Evolutionary conservation across 1,140 invertebrate species (phyloP).

Genomic region (Lepidotrigona ventralis): DNA sequence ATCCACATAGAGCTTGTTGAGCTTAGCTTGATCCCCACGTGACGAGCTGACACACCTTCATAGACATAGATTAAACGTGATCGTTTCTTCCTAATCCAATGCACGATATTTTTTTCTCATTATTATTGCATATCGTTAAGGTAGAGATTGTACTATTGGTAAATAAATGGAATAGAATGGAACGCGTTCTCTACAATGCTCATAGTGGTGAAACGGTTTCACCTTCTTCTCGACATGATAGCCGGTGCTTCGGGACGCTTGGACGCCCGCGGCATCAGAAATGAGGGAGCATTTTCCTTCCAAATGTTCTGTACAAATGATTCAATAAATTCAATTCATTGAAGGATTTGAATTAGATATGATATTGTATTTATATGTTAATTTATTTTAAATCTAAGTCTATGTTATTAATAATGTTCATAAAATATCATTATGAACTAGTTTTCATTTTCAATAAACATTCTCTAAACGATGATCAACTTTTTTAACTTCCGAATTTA

Average conservation of each 20-base stretch:
- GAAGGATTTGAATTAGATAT: no score
- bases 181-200: background rate
- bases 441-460: no score
- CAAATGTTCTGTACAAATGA: no score
- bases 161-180: background rate
- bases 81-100: background rate
- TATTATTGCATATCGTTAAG: background rate
- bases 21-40: constrained; percentile 74
- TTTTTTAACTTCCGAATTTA: no score
- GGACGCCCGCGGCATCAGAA: constrained; percentile 72
- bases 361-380: no score
- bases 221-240: constrained; percentile 65
- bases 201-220: background rate
- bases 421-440: no score
- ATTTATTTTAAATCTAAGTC: no score
- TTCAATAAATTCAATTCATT: background rate
- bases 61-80: constrained; percentile 39
- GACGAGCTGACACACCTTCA: constrained; percentile 67
- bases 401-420: no score
- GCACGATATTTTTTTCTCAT: constrained; percentile 13
- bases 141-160: background rate
- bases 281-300: constrained; percentile 46
- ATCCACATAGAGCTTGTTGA: constrained; percentile 68
- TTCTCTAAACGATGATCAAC: no score
- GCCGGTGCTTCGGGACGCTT: constrained; percentile 70